Base-by-base conservation (phyloP, 2,797 vertebrate genomes). In the Hypotaenidia okinawae region DNA sequence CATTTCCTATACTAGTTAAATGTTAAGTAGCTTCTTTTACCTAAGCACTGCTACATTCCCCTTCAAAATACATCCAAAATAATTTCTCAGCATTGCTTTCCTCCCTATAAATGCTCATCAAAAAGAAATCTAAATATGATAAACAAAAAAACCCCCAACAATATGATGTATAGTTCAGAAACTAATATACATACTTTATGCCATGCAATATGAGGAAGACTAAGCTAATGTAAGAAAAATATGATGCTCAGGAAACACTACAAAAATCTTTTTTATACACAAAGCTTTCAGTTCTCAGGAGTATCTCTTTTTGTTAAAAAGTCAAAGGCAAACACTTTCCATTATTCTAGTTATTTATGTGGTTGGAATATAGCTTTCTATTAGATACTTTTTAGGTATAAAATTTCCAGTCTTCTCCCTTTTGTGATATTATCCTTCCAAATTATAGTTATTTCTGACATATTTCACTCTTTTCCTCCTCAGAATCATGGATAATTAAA, bases 311-410 rank as follows among this genome's bases (percentile, higher is more conserved):
- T 39, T 32, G 1, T 11, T 19, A 54, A 58, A 72, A 88, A 45
- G 13, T 32, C 1, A 67, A 63, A 70, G 2, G 2, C 4, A 72
- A 0, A 0, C 2, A 24, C 18, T 90, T 86, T 57, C 17, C 2
- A 18, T 37, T 64, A 24, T 68, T 82, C 5, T 51, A 33, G 55
- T 49, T 62, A 62, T 88, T 75, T 78, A 17, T 68, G 30, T 86
- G 4, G 1, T 58, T 66, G 16, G 13, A 78, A 64, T 58, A 21
- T 6, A n/a, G 2, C 3, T 75, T 78, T 78, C 15, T 25, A 19
- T 17, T 52, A 81, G 16, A 85, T 83, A 33, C 1, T 3, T 3
- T 8, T 84, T 68, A 78, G 4, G 1, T 49, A 32, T 28, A 72
- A 90, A 82, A 10, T 11, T 69, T 89, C 14, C 24, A 27, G 12